Evolutionary conservation across 2,113 vertebrate genomes (phyloP).

Genomic region (Hippocampus abdominalis): DNA sequence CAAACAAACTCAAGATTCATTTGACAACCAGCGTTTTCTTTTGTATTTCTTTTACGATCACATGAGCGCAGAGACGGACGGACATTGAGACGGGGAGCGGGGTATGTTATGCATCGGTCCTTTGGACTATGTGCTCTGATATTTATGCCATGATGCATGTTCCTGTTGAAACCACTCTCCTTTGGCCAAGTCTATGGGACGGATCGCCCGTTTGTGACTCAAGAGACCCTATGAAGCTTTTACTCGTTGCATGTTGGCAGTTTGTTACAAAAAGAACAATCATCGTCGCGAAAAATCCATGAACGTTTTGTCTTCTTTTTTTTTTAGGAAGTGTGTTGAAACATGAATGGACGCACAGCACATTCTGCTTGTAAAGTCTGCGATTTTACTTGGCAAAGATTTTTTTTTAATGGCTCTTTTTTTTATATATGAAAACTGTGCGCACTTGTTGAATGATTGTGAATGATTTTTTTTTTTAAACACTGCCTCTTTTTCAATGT

Average conservation of each 20-base stretch:
- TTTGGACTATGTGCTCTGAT: conserved; percentile 12
- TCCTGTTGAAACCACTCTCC: conserved; percentile 34
- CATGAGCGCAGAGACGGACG: conserved; percentile 10
- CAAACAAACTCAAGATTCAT: neutral
- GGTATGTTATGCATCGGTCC: conserved; percentile 9
- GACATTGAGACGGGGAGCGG: conserved; percentile 12
- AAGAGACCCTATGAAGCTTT: neutral
- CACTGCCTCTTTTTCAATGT: conserved; percentile 31
- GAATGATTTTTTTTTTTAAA: conserved; percentile 46
- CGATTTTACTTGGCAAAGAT: conserved; percentile 27
- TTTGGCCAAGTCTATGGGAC: conserved; percentile 10
- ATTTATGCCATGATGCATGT: conserved; percentile 42
- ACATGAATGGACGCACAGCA: conserved; percentile 49
- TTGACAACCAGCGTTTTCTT: conserved; percentile 18
- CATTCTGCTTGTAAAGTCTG: conserved; percentile 41
- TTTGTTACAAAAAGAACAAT: conserved; percentile 27
- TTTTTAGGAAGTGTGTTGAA: conserved; percentile 28
- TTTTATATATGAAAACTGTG: conserved; percentile 43
- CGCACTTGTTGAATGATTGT: conserved; percentile 55
- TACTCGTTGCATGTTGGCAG: neutral
- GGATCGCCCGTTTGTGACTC: conserved; percentile 11
- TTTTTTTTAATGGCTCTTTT: conserved; percentile 26
- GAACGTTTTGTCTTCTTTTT: conserved; percentile 4
- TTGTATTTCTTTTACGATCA: neutral
- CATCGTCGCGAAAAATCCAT: conserved; percentile 29